Base-by-base conservation (phyloP, 1,140 invertebrate genomes). In the Heterodera schachtii region DNA sequence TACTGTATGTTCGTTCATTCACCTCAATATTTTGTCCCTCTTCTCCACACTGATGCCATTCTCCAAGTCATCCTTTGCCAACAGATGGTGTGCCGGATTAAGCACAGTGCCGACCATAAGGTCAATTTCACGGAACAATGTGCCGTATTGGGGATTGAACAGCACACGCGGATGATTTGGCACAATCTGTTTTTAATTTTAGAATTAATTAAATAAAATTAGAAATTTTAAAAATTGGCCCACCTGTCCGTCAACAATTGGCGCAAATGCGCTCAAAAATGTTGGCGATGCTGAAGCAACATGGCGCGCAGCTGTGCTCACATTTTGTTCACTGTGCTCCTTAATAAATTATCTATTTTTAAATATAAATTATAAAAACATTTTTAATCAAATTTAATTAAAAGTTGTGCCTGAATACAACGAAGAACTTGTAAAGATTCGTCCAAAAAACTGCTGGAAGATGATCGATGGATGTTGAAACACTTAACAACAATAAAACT, bases 41-140 rank as follows among this genome's bases (percentile, higher is more conserved):
- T 94, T 94, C 69, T 94, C 94, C 87, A 96, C 95, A 87, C 83
- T 78, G 21, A 98, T 95, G 41, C 97, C 97, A 86, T 95, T 94
- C 87, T 94, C 93, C 19, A 96, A 93, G 87, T 98, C 96, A 75
- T 95, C 94, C 0, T 95, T 94, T 83, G 94, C 95, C 87, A 98
- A 93, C 52, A 94, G 92, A 86, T 95, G 93, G 87, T 95, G 94
- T 81, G 94, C 95, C 90, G 97, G 96, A 83, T 95, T 94, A 89
- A 95, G 94, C 5, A 94, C 95, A 16, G 97, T 94, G 3, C 97
- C 96, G 78, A 97, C 92, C 92, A 98, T 93, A n/a, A 98, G 91
- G 90, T 97, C 95, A 90, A 90, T 90, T 16, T 90, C 87, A 3
- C 89, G 85, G 86, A 88, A 89, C 6, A 90, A 76, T 16, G 85